Evolutionary conservation across 2,888 invertebrate species (phyloP).

Genomic region (Lasioglossum figueresi): DNA sequence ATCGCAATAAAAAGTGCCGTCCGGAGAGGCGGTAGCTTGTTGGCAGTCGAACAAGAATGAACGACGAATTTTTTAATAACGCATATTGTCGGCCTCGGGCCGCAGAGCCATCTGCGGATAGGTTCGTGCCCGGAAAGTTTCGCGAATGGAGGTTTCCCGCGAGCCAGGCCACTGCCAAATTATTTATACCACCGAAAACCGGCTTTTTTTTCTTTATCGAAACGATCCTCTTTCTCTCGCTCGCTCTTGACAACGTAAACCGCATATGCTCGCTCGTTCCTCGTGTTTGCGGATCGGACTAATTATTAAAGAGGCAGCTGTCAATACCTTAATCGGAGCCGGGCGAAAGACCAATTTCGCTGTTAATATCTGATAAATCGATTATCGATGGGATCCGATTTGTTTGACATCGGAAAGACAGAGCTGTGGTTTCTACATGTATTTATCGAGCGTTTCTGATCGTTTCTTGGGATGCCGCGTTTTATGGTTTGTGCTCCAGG

Average conservation of each 20-base stretch:
- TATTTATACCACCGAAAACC: conserved; percentile 49
- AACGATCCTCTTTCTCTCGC: neutral
- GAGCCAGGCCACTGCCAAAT: conserved; percentile 42
- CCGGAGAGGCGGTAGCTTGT: neutral
- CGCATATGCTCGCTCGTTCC: neutral
- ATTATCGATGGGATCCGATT: neutral
- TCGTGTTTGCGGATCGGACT: neutral
- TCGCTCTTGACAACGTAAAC: neutral
- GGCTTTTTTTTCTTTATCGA: conserved; percentile 32
- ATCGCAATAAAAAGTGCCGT: neutral
- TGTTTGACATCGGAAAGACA: neutral
- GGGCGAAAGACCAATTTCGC: neutral
- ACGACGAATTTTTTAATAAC: conserved; percentile 65
- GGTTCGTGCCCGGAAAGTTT: conserved; percentile 32
- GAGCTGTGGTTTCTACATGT: neutral
- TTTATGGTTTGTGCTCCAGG: no score
- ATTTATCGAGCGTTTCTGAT: neutral
- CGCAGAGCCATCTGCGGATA: conserved; percentile 19
- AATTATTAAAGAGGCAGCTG: neutral
- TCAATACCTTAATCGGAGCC: conserved; percentile 11
- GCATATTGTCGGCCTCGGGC: conserved; percentile 46
- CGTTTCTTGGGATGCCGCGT: neutral
- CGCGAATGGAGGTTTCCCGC: conserved; percentile 41
- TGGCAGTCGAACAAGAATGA: conserved; percentile 41
- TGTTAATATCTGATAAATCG: conserved; percentile 8